Evolutionary conservation across 2,888 invertebrate species (phyloP).

Genomic region (Trissonchulus latispiculum): DNA sequence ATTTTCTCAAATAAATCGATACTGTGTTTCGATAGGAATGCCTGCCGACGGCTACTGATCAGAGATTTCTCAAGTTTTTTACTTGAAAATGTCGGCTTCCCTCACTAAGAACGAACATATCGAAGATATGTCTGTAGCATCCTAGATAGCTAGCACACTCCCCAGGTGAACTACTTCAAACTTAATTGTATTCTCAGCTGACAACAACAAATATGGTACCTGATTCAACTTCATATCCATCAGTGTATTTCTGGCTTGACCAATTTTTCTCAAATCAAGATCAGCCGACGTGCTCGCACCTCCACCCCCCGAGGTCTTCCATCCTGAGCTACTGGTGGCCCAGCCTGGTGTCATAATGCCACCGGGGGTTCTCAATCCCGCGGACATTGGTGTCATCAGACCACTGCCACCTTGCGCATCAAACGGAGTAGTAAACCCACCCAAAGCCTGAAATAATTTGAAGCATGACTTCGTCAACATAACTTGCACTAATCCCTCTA

Average conservation of each 20-base stretch:
- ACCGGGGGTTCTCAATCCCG: conserved; percentile 51
- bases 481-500: background rate
- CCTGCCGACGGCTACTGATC: too few species aligned
- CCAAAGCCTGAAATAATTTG: conserved; percentile 50
- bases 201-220: too few species aligned
- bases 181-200: too few species aligned
- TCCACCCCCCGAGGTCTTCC: conserved; percentile 30
- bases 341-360: conserved; percentile 62
- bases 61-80: too few species aligned
- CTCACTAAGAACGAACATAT: too few species aligned
- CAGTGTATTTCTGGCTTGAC: conserved; percentile 92
- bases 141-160: too few species aligned
- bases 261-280: conserved; percentile 93
- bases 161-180: too few species aligned
- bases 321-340: conserved; percentile 53
- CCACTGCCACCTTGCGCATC: conserved; percentile 36
- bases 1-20: too few species aligned
- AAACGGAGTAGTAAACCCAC: conserved; percentile 33
- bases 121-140: too few species aligned
- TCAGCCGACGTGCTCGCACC: conserved; percentile 50
- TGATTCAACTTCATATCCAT: conserved; percentile 98
- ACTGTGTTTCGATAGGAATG: too few species aligned
- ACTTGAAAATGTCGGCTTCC: too few species aligned
- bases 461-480: background rate
- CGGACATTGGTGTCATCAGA: conserved; percentile 32